These are phyloP conservation scores for Cotesia congregata DNA, from an alignment of 2,888 invertebrate species.

Conservation along the genomic window DNA sequence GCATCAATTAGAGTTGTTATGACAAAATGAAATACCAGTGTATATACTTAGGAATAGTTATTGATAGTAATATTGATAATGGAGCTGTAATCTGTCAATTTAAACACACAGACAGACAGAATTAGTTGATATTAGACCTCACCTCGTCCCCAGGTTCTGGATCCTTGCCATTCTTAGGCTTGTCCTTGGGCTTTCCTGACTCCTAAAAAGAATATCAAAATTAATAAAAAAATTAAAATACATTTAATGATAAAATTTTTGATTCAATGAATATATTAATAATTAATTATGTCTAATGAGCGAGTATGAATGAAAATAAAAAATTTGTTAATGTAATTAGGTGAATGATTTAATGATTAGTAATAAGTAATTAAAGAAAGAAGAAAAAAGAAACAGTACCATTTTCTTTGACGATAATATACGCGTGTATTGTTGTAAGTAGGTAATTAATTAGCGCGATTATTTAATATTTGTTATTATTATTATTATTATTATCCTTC, in stretches of 20 bases:
- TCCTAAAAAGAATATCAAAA: slow-evolving; percentile 62
- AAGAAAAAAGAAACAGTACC: slow-evolving; percentile 49
- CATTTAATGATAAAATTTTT: neutral
- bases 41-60: neutral
- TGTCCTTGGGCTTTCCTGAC: slow-evolving; percentile 66
- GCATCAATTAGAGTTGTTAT: neutral
- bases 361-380: slow-evolving; percentile 27
- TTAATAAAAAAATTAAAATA: neutral
- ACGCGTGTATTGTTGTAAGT: slow-evolving; percentile 44
- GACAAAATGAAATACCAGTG: neutral
- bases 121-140: slow-evolving; percentile 56
- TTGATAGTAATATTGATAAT: slow-evolving; percentile 12
- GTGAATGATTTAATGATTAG: slow-evolving; percentile 7
- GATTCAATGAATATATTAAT: neutral
- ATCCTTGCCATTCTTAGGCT: slow-evolving; percentile 69
- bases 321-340: neutral
- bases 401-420: slow-evolving; percentile 51
- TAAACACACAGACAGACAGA: neutral
- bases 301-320: neutral
- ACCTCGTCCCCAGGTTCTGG: slow-evolving; percentile 67
- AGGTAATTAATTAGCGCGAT: slow-evolving; percentile 39
- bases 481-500: slow-evolving; percentile 26
- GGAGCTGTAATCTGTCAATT: slow-evolving; percentile 28
- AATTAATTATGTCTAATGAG: neutral
- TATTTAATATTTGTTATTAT: neutral